A percentile compares a stretch with the other conserved stretches of the same genome.
Conservation (phyloP, 2,888 invertebrate species). For the Dryadula phaetusa region DNA sequence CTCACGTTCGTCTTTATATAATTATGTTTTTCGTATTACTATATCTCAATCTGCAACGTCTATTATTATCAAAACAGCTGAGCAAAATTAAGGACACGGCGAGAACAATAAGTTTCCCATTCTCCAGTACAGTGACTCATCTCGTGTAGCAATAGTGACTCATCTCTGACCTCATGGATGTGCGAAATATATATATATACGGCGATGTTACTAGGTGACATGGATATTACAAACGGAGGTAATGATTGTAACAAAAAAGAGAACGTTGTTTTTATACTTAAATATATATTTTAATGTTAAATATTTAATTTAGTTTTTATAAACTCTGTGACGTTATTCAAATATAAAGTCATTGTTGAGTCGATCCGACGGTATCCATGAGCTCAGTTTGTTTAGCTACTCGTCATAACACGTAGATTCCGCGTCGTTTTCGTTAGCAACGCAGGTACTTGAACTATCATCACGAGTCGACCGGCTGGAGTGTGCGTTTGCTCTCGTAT, state of each 20-base stretch:
- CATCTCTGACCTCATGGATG: conserved; percentile 67
- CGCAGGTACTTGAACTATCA: conserved; percentile 56
- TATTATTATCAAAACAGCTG: conserved; percentile 54
- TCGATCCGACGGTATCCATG: conserved; percentile 10
- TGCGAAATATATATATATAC: conserved; percentile 53
- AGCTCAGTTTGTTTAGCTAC: conserved; percentile 11
- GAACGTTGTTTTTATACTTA: not conserved
- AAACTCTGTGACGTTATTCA: not conserved
- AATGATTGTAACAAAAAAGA: too few relatives aligned
- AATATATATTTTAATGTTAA: not conserved
- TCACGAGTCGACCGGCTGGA: conserved; percentile 45
- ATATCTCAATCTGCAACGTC: conserved; percentile 33
- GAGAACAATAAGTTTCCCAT: conserved; percentile 75
- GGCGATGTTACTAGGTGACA: conserved; percentile 43
- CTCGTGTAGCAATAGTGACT: conserved; percentile 78
- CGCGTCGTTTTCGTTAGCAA: conserved; percentile 61
- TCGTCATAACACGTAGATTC: conserved; percentile 50
- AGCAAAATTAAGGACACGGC: conserved; percentile 63
- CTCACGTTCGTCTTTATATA: conserved; percentile 7
- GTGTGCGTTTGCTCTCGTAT: conserved; percentile 18
- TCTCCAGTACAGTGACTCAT: conserved; percentile 73
- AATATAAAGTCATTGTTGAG: conserved; percentile 1
- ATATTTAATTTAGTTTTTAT: not conserved
- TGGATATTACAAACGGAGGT: conserved; percentile 35
- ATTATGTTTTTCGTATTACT: conserved; percentile 25